Percentiles rank a stretch among this genome's conserved stretches.
phyloP scores from a whole-genome alignment of 2,113 vertebrate genomes.

The Plecotus auritus region DNA sequence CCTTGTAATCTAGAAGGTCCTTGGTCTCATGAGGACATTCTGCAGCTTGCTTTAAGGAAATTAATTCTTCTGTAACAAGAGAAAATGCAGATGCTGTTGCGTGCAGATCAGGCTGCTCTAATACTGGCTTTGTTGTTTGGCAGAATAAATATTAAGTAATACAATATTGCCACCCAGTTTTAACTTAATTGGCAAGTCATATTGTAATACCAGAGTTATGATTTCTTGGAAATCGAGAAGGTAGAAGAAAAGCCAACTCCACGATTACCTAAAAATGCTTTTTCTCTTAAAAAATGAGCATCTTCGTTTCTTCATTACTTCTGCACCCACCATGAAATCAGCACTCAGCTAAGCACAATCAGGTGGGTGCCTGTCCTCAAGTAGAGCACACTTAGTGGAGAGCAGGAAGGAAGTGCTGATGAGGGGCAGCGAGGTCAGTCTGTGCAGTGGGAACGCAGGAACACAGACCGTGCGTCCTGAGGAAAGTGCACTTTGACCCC shows the following conservation, averaged over 20 bases:
- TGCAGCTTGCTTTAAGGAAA: not conserved
- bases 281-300: not conserved
- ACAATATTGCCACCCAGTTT: not conserved
- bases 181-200: not conserved
- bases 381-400: not conserved
- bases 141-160: not conserved
- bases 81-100: not conserved
- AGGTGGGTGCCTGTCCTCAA: not conserved
- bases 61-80: not conserved
- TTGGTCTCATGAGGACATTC: not conserved
- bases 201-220: not conserved
- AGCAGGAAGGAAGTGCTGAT: not conserved
- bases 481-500: too few relatives aligned
- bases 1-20: not conserved
- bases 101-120: not conserved
- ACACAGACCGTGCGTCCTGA: fast-evolving
- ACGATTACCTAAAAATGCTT: not conserved
- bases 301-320: not conserved
- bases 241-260: not conserved
- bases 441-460: fast-evolving
- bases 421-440: not conserved
- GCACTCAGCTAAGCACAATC: not conserved
- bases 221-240: not conserved
- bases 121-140: not conserved
- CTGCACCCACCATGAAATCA: not conserved